Percentiles rank a stretch among this genome's conserved stretches.
phyloP scores from a whole-genome alignment of 1,140 invertebrate species.

The Trichonephila clavata region DNA sequence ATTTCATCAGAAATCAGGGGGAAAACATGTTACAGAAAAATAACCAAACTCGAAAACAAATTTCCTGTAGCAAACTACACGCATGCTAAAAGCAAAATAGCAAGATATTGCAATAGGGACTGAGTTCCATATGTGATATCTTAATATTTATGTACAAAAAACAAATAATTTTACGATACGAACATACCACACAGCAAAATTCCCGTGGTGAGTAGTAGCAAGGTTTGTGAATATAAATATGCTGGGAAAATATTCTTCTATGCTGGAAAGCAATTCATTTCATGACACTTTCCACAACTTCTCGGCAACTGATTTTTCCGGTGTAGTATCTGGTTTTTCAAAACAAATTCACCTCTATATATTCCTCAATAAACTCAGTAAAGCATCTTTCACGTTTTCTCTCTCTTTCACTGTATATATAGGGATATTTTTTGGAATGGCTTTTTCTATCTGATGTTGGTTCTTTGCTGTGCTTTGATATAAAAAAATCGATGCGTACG shows the following conservation, averaged over 20 bases:
- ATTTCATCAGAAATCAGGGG: too few species aligned
- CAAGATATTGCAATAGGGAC: too few species aligned
- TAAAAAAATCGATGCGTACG: neutral
- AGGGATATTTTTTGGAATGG: neutral
- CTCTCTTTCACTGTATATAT: neutral
- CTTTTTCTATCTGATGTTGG: neutral
- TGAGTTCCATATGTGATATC: too few species aligned
- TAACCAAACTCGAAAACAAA: too few species aligned
- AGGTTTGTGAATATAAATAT: neutral
- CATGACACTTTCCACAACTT: neutral
- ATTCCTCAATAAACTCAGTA: neutral
- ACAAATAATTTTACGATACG: neutral
- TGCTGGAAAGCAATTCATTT: neutral
- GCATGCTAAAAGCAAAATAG: too few species aligned
- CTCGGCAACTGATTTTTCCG: neutral
- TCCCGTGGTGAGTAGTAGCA: neutral
- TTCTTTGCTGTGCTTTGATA: neutral
- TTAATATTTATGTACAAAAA: neutral
- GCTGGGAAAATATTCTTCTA: neutral
- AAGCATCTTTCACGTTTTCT: constrained; percentile 8
- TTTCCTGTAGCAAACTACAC: too few species aligned
- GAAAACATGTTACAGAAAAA: too few species aligned
- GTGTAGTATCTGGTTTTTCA: neutral
- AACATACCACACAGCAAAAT: neutral
- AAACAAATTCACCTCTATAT: neutral